Base-by-base conservation (phyloP, 2,888 invertebrate species). In the Tipula helvola region DNA sequence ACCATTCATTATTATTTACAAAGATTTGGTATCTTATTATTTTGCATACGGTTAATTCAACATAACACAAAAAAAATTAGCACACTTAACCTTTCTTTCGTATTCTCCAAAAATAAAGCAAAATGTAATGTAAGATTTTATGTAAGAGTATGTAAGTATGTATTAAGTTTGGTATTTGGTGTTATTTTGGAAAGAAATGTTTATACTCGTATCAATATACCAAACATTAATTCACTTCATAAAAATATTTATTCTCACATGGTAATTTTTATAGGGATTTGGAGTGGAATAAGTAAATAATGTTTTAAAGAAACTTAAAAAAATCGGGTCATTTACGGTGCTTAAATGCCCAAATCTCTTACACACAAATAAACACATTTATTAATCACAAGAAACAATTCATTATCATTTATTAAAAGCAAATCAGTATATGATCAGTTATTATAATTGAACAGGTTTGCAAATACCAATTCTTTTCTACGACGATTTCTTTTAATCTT, bases 401-500 rank as follows among this genome's bases (percentile, higher is more conserved):
- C 71, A 71, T 71, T 28, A 10, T 71, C 71, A 71, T 71, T 28
- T 71, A 71, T 71, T 71, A 71, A 71, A 71, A 71, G 12, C 71
- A 71, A 28, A 28, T 71, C 71, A 18, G 28, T 71, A 52, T 71
- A 10, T 52, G 52, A 52, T 52, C 52, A 52, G 52, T 71, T 71
- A 71, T 71, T 28, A 71, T 28, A 71, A 71, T 71, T 71, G 71
- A 71, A 71, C 71, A 71, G 71, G 71, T 71, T 71, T 71, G 28
- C 28, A 52, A 28, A 71, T 18, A 10, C 71, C 71, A 71, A 71
- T 71, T 71, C 71, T 71, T 71, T 71, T 18, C 71, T 71, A 71
- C 71, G 71, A 71, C 71, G 71, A 71, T 71, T 71, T 71, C 71
- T 71, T 71, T 71, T 71, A 71, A 71, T 71, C 71, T 71, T 71